These are phyloP conservation scores for Contarinia nasturtii DNA, from an alignment of 1,140 invertebrate genomes.

Conservation along the genomic window DNA sequence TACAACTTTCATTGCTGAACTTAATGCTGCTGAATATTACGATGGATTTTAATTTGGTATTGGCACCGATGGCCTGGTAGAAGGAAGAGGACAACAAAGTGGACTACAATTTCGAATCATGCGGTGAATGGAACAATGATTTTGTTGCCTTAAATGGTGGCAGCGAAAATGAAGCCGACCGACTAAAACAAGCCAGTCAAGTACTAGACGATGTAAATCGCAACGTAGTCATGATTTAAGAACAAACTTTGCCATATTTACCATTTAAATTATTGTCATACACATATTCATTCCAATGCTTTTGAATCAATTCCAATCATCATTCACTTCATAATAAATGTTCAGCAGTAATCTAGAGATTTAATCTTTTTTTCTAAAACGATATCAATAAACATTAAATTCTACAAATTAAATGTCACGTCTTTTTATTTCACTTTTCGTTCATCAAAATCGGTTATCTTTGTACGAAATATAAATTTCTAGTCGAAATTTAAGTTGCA, in stretches of 20 bases:
- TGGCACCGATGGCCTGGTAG: too few species aligned
- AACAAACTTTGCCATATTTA: neutral
- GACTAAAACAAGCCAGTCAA: constrained; percentile 8
- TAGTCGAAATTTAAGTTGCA: too few species aligned
- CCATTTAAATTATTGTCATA: constrained; percentile 6
- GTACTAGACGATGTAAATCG: constrained; percentile 19
- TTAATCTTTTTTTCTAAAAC: constrained; percentile 6
- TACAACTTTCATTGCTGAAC: neutral
- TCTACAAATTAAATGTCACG: neutral
- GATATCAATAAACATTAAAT: neutral
- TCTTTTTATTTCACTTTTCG: too few species aligned
- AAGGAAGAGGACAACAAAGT: constrained; percentile 35
- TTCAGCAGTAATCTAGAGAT: constrained; percentile 8
- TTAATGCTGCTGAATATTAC: neutral
- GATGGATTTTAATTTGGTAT: neutral
- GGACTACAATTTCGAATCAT: constrained; percentile 42
- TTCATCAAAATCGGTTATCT: too few species aligned
- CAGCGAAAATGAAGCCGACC: constrained; percentile 41
- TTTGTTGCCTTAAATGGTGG: constrained; percentile 36
- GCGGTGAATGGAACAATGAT: constrained; percentile 45
- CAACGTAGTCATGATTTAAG: constrained; percentile 20
- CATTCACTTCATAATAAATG: too few species aligned
- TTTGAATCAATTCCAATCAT: too few species aligned
- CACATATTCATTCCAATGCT: constrained; percentile 2
- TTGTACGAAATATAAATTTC: too few species aligned